Percentiles rank a stretch among this genome's conserved stretches.
Evolutionary conservation across 2,113 vertebrate species (phyloP).

Genomic region (Eudyptes chrysolophus): DNA sequence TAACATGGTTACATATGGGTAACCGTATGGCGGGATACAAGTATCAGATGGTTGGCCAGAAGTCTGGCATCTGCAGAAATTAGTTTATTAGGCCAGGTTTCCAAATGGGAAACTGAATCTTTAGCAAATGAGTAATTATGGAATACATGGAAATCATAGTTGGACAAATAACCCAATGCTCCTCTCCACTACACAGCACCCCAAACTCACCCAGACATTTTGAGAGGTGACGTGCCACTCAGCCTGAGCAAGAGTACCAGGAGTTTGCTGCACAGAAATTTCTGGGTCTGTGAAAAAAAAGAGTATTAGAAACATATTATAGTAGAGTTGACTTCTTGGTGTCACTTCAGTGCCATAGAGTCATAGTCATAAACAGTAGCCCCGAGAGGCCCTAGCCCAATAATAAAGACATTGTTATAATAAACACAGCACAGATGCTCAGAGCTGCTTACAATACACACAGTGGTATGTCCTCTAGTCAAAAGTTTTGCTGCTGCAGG

Average conservation of each 20-base stretch:
- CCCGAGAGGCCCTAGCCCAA: background rate
- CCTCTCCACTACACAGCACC: background rate
- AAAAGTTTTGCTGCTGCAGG: background rate
- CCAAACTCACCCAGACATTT: background rate
- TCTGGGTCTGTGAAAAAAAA: background rate
- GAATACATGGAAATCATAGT: background rate
- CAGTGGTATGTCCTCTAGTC: background rate
- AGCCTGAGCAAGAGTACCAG: background rate
- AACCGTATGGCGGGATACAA: slow-evolving; percentile 32
- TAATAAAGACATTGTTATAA: slow-evolving; percentile 33
- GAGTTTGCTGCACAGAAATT: background rate
- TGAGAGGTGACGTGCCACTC: background rate
- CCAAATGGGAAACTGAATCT: slow-evolving; percentile 4
- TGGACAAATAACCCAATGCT: background rate
- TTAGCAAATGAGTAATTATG: slow-evolving; percentile 39
- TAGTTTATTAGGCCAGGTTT: slow-evolving; percentile 35
- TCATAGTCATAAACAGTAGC: background rate
- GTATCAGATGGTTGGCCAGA: slow-evolving; percentile 54
- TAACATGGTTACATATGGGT: slow-evolving; percentile 26
- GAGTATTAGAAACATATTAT: background rate
- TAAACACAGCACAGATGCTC: slow-evolving; percentile 27
- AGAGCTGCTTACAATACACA: background rate
- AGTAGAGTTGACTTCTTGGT: background rate
- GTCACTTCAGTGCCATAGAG: background rate
- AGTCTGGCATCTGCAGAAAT: slow-evolving; percentile 51